These are phyloP conservation scores for Nudaria mundana DNA, from an alignment of 2,888 invertebrate genomes.

Conservation along the genomic window DNA sequence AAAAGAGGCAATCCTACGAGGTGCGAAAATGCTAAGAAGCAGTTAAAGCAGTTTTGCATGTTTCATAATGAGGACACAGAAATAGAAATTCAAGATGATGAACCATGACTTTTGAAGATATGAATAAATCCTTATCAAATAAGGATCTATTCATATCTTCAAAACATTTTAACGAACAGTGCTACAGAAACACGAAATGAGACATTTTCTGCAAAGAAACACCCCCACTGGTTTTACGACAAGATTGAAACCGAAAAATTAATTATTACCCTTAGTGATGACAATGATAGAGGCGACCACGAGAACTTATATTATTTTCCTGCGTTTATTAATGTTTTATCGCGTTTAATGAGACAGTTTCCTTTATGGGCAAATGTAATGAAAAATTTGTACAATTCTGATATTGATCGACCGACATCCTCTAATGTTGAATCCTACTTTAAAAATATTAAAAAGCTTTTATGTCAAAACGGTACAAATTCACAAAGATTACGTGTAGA, in stretches of 20 bases:
- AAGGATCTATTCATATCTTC: neutral
- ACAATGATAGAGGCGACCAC: neutral
- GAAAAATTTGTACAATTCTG: too few species aligned
- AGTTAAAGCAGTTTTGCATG: constrained; percentile 5
- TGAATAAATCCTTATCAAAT: constrained; percentile 2
- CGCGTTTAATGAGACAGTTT: too few species aligned
- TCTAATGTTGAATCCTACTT: constrained; percentile 7
- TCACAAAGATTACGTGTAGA: constrained; percentile 7
- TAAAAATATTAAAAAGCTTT: constrained; percentile 3
- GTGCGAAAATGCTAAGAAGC: constrained; percentile 7
- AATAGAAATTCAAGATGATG: constrained; percentile 12
- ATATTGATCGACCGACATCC: neutral
- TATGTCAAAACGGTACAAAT: neutral
- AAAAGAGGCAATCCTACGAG: constrained; percentile 4
- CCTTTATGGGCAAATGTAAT: too few species aligned
- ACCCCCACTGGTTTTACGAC: neutral
- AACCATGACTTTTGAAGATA: constrained; percentile 8
- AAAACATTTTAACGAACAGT: constrained; percentile 1
- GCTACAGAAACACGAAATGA: neutral
- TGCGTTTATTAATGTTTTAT: neutral
- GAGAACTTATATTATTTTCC: constrained; percentile 2
- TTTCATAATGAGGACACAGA: constrained; percentile 7
- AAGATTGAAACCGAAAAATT: neutral
- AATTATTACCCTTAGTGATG: neutral
- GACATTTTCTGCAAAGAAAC: neutral